These are phyloP conservation scores for Myocastor coypus DNA, from an alignment of 2,113 vertebrate genomes.

Conservation along the genomic window DNA sequence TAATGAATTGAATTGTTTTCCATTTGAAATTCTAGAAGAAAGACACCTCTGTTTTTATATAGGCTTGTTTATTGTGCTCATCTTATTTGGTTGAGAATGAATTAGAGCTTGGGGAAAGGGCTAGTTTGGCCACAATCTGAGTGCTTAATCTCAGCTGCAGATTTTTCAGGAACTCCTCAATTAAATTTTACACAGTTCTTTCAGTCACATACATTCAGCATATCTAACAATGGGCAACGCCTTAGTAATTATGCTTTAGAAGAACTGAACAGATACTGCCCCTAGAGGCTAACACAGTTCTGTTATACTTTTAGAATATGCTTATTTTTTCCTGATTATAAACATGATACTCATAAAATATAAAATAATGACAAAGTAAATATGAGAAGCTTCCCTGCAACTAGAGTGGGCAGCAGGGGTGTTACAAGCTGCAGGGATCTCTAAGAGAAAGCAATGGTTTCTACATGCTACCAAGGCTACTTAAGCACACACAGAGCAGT, in stretches of 20 bases:
- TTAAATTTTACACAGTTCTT: conserved; percentile 11
- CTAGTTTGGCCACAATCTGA: neutral
- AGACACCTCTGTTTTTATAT: conserved; percentile 35
- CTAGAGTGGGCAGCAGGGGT: neutral
- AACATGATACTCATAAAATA: conserved; percentile 37
- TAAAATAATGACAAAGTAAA: conserved; percentile 12
- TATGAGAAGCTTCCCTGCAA: conserved; percentile 15
- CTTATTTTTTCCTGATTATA: conserved; percentile 40
- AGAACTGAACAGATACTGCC: conserved; percentile 15
- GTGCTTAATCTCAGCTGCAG: conserved; percentile 19
- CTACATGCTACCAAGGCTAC: neutral
- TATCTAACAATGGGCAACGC: neutral
- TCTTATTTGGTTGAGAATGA: conserved; percentile 34
- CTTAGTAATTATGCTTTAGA: neutral
- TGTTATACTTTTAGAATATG: neutral
- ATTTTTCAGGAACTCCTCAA: neutral
- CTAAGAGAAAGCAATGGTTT: conserved; percentile 1
- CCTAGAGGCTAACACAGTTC: conserved; percentile 48
- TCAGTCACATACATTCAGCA: neutral
- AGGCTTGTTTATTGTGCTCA: conserved; percentile 40
- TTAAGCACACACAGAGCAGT: neutral
- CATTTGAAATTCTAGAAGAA: conserved; percentile 49
- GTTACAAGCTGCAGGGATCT: neutral
- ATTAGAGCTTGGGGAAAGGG: neutral
- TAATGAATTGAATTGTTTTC: conserved; percentile 53